Percentiles rank a stretch among this genome's conserved stretches.
These are phyloP conservation scores for Festucalex cinctus DNA, from an alignment of 2,113 vertebrate genomes.

Conservation along the genomic window DNA sequence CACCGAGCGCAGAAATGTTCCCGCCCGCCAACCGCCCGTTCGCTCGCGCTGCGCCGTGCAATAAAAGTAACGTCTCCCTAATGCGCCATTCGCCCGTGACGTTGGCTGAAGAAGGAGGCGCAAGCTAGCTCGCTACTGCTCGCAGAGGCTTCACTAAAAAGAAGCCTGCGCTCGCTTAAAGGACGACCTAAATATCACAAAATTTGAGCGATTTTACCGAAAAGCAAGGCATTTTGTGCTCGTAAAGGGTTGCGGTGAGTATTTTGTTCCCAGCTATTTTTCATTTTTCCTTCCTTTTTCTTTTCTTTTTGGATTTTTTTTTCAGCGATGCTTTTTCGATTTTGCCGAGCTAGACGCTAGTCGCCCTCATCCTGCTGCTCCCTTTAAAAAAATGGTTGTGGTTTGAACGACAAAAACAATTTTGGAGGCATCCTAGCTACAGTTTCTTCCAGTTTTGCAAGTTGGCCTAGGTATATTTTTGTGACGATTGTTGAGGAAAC, in stretches of 20 bases:
- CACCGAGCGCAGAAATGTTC: not conserved
- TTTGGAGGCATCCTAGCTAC: constrained; percentile 41
- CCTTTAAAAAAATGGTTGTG: constrained; percentile 12
- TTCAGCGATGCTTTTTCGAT: constrained; percentile 48
- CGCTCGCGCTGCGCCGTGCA: rapidly evolving
- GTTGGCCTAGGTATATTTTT: constrained; percentile 50
- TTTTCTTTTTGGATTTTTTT: constrained; percentile 65
- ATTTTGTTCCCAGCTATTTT: constrained; percentile 70
- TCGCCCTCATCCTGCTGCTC: constrained; percentile 13
- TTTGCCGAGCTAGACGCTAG: constrained; percentile 40
- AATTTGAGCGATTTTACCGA: constrained; percentile 60
- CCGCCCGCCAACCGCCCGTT: constrained; percentile 8
- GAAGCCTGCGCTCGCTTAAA: constrained; percentile 26
- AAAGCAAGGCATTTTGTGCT: constrained; percentile 63
- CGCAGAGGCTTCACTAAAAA: constrained; percentile 26
- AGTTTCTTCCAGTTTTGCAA: constrained; percentile 35
- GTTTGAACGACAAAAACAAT: constrained; percentile 38
- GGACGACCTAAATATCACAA: constrained; percentile 50
- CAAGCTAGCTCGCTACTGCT: constrained; percentile 46
- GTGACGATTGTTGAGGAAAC: constrained; percentile 39
- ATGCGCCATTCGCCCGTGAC: constrained; percentile 41
- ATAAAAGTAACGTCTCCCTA: constrained; percentile 7
- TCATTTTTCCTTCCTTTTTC: constrained; percentile 64
- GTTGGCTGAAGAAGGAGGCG: constrained; percentile 41
- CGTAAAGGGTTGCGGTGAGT: constrained; percentile 74